Percentiles rank a stretch among this genome's conserved stretches.
Conservation (phyloP, 2,113 vertebrate genomes). For the Himantopus leucocephalus region DNA sequence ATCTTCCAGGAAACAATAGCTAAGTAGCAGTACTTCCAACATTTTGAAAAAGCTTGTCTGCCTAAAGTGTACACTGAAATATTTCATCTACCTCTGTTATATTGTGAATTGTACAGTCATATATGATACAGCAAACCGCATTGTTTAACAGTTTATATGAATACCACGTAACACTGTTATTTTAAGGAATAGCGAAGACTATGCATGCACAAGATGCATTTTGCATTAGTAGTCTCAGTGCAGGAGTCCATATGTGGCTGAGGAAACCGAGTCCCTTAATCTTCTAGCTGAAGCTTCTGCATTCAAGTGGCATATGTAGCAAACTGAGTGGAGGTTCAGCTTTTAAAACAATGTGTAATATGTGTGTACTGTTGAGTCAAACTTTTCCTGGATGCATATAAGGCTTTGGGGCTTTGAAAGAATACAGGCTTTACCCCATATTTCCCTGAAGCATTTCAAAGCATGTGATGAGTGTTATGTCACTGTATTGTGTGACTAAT, state of each 20-base stretch:
- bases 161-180: not conserved
- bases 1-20: not conserved
- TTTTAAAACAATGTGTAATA: not conserved
- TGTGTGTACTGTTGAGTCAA: not conserved
- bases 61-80: not conserved
- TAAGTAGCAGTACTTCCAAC: not conserved
- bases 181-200: not conserved
- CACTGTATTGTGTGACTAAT: not conserved
- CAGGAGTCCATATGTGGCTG: not conserved
- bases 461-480: not conserved
- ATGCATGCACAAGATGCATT: fast-evolving
- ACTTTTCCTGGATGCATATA: not conserved
- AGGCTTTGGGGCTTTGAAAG: not conserved
- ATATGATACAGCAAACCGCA: not conserved
- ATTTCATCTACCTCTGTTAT: not conserved
- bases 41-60: not conserved
- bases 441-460: not conserved
- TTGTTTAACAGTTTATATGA: not conserved
- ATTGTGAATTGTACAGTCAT: not conserved
- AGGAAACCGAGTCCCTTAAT: not conserved
- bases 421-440: not conserved
- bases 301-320: not conserved
- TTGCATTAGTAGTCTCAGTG: not conserved
- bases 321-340: not conserved
- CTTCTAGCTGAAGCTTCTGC: not conserved